Evolutionary conservation across 2,888 invertebrate species (phyloP), one percentile per base, ranked within the genome.

Genomic region (Hartigia nigra): DNA sequence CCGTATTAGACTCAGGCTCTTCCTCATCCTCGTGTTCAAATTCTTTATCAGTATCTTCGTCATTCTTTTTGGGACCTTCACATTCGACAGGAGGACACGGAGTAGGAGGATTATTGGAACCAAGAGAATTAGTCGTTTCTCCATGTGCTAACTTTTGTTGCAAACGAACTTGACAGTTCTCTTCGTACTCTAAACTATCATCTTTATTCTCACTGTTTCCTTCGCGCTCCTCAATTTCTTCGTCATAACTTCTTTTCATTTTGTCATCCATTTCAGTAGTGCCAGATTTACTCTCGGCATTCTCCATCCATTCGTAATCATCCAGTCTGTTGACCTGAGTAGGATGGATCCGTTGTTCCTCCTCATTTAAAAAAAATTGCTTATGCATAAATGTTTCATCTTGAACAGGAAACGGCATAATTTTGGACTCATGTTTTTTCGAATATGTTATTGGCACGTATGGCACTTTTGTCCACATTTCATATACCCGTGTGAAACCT

Each of bases 291-390:
- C 32, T 70, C 12, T 12, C n/a, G 4, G 12, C 31, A 12, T 31
- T 70, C 69, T 84, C 83, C 14, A 72, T 78, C 83, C 83, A 83
- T 36, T 81, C 84, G 31, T 80, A 79, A 72, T 82, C 69, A 12
- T 74, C 37, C 31, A 84, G 76, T 70, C 83, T 77, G 31, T 36
- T 76, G 12, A 83, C 70, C 14, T 78, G 78, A 9, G 84, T 83
- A 3, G 75, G 76, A 74, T 78, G 78, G 4, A 81, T n/a, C 14
- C 81, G 81, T 34, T 74, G 34, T 31, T 72, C 79, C 12, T 76
- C 12, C 31, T 76, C 80, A 14, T 78, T 69, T 12, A 83, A 77
- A 39, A 75, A 75, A 70, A 76, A 80, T 69, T 80, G 74, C 31
- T 80, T 80, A 12, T 34, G 79, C 80, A 78, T 77, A 32, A 78